phyloP scores from a whole-genome alignment of 2,113 vertebrate genomes.

The Planiliza haematocheilus region DNA sequence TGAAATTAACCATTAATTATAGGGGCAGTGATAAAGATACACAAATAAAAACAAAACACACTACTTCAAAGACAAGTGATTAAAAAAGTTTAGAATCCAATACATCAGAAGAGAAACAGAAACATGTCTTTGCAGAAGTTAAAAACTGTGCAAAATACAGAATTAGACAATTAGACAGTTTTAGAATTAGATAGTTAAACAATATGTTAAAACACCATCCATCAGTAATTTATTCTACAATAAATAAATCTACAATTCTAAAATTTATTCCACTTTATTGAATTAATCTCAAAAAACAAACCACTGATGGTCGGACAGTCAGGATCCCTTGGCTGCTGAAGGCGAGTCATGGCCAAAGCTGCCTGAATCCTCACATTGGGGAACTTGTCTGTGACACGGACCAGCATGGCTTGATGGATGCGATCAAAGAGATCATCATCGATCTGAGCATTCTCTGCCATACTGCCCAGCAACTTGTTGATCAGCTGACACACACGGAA shows the following conservation, averaged over 20 bases:
- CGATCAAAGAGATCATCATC: constrained; percentile 93
- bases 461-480: constrained; percentile 92
- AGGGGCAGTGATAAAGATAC: not conserved
- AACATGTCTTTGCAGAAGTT: no score
- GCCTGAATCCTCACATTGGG: constrained; percentile 96
- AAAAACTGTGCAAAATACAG: no score
- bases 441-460: constrained; percentile 96
- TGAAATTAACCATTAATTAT: not conserved
- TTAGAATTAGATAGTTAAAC: no score
- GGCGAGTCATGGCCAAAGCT: constrained; percentile 92
- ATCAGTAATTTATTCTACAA: no score
- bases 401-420: constrained; percentile 93
- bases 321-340: constrained; percentile 91
- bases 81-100: not conserved
- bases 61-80: not conserved
- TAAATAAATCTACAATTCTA: no score
- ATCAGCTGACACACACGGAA: constrained; percentile 94
- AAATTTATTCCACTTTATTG: no score
- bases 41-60: not conserved
- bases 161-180: no score
- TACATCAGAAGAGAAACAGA: no score
- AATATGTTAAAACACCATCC: no score
- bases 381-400: constrained; percentile 93
- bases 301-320: constrained; percentile 91
- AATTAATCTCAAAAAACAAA: constrained; percentile 54